Evolutionary conservation across 2,113 vertebrate species (phyloP).

Genomic region (Poeciliopsis retropinna): DNA sequence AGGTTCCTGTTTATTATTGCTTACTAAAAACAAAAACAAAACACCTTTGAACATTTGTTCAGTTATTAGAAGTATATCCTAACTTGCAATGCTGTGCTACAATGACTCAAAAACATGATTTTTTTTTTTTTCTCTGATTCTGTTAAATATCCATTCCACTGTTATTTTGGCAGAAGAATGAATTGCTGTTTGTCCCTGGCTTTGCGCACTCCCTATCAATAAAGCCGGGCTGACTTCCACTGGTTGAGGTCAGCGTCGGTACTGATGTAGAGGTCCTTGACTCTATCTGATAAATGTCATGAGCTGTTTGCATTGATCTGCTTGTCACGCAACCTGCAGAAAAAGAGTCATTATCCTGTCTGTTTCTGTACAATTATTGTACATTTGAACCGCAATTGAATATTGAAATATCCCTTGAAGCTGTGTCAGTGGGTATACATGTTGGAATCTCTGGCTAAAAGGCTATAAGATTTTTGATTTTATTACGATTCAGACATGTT

Average conservation of each 20-base stretch:
- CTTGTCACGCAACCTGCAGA: conserved; percentile 46
- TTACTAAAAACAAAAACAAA: conserved; percentile 2
- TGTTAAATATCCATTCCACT: not conserved
- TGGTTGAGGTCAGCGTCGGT: conserved; percentile 37
- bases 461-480: not conserved
- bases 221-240: conserved; percentile 55
- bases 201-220: conserved; percentile 57
- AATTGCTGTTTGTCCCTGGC: conserved; percentile 40
- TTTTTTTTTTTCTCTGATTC: no score
- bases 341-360: conserved; percentile 38
- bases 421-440: not conserved
- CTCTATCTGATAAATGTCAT: conserved; percentile 69
- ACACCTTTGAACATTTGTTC: conserved; percentile 5
- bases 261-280: conserved; percentile 67
- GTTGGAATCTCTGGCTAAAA: conserved; percentile 1
- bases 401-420: conserved; percentile 9
- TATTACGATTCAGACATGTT: not conserved
- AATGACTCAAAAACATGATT: conserved; percentile 1
- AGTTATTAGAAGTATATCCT: conserved; percentile 35
- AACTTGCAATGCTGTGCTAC: conserved; percentile 24
- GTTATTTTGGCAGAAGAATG: conserved; percentile 17
- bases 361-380: conserved; percentile 24
- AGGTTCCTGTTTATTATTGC: conserved; percentile 29
- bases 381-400: conserved; percentile 11
- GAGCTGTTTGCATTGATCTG: conserved; percentile 71